Conservation (phyloP, 2,888 invertebrate species). For the Balanococcus diminutus region DNA sequence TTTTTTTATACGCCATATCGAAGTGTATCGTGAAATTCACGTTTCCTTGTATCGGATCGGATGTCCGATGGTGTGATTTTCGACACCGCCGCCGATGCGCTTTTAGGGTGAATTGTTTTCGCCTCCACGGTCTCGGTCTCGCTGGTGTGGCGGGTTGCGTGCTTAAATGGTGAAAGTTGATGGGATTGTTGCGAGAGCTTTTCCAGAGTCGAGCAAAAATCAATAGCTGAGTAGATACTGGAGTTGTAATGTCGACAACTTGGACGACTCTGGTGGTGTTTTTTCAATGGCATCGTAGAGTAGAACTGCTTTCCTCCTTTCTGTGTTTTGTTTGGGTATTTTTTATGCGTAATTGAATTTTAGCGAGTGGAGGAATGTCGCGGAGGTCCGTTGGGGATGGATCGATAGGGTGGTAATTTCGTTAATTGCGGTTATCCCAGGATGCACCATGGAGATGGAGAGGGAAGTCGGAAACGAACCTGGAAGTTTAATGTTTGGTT, state of each 20-base stretch:
- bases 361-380: no score
- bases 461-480: no score
- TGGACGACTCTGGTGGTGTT: background rate
- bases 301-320: background rate
- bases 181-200: slow-evolving; percentile 6
- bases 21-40: background rate
- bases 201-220: background rate
- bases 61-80: slow-evolving; percentile 33
- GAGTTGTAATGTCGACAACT: background rate
- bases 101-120: slow-evolving; percentile 24
- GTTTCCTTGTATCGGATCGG: background rate
- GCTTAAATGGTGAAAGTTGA: slow-evolving; percentile 12
- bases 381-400: background rate
- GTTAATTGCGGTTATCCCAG: background rate
- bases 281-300: background rate
- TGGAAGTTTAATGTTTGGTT: no score
- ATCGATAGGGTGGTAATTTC: background rate
- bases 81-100: slow-evolving; percentile 20
- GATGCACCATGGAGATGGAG: no score
- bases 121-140: no score
- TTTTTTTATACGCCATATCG: background rate
- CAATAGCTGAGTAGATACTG: slow-evolving; percentile 2
- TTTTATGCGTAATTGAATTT: background rate
- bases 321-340: background rate
- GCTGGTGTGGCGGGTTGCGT: background rate